Percentiles rank a stretch among this genome's conserved stretches.
phyloP scores from a whole-genome alignment of 2,797 vertebrate species.

The Pseudochaenichthys georgianus region DNA sequence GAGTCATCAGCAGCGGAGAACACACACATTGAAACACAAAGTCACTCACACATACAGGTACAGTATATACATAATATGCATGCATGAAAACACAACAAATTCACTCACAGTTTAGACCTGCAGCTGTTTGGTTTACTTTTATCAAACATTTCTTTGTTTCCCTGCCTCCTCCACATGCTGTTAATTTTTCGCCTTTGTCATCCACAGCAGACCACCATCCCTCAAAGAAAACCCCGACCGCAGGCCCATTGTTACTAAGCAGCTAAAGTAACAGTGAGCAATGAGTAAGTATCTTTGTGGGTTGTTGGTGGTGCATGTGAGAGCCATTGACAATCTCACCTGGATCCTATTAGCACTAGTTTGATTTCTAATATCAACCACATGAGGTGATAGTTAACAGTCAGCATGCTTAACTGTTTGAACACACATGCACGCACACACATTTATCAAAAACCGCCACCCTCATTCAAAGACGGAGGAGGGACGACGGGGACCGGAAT shows the following conservation, averaged over 20 bases:
- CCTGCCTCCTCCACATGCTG: slow-evolving; percentile 27
- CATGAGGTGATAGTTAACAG: slow-evolving; percentile 68
- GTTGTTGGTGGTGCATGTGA: slow-evolving; percentile 68
- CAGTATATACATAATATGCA: slow-evolving; percentile 27
- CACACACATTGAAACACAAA: slow-evolving; percentile 67
- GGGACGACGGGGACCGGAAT: slow-evolving; percentile 19
- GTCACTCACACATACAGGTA: slow-evolving; percentile 37
- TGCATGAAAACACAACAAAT: slow-evolving; percentile 18
- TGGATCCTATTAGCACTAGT: slow-evolving; percentile 79
- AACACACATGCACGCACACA: slow-evolving; percentile 38
- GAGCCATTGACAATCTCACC: slow-evolving; percentile 71
- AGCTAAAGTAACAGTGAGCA: slow-evolving; percentile 52
- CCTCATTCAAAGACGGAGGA: slow-evolving; percentile 69
- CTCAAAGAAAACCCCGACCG: slow-evolving; percentile 37
- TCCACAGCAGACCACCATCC: slow-evolving; percentile 29
- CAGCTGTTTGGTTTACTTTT: not conserved
- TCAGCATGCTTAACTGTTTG: slow-evolving; percentile 41
- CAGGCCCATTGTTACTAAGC: slow-evolving; percentile 51
- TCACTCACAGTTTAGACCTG: not conserved
- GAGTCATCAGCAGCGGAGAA: slow-evolving; percentile 78
- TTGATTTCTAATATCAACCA: slow-evolving; percentile 84
- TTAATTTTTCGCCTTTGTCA: slow-evolving; percentile 56
- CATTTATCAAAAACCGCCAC: slow-evolving; percentile 54
- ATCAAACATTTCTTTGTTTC: slow-evolving; percentile 33
- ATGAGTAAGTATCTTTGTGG: slow-evolving; percentile 52